Percentiles rank a stretch among this genome's conserved stretches.
Evolutionary conservation across 2,113 vertebrate species (phyloP).

Genomic region (Balaenoptera acutorostrata): DNA sequence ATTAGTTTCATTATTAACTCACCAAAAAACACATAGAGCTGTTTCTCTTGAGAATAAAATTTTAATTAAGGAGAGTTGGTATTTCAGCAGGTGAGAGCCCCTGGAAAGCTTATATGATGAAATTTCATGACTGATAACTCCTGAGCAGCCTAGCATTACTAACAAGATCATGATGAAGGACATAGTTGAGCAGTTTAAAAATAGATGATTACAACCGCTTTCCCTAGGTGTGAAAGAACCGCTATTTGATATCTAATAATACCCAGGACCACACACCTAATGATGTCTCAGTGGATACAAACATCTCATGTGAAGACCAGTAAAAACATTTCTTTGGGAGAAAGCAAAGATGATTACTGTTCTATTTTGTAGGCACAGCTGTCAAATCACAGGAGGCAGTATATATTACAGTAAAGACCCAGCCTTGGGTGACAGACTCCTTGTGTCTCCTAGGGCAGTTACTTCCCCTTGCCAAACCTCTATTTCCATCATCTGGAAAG

Average conservation of each 20-base stretch:
- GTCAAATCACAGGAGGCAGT: neutral
- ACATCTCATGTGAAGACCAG: neutral
- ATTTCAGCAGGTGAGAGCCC: conserved; percentile 76
- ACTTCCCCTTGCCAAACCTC: neutral
- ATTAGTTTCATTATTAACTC: conserved; percentile 71
- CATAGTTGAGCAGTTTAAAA: conserved; percentile 69
- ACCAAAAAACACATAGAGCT: conserved; percentile 67
- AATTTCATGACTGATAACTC: conserved; percentile 59
- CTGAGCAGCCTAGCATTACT: conserved; percentile 75
- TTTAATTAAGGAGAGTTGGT: conserved; percentile 79
- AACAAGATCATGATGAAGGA: conserved; percentile 74
- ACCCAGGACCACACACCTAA: neutral
- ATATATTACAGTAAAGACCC: neutral
- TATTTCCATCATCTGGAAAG: neutral
- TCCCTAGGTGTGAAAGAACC: neutral
- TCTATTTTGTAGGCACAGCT: neutral
- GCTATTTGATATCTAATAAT: neutral
- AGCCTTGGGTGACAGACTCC: neutral
- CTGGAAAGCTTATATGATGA: conserved; percentile 65
- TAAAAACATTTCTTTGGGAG: neutral
- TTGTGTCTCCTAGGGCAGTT: neutral
- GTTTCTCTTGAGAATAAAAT: conserved; percentile 73
- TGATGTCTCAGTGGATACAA: neutral
- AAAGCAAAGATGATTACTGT: neutral
- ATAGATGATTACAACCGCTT: conserved; percentile 62